A percentile compares a stretch with the other conserved stretches of the same genome.
phyloP scores from a whole-genome alignment of 2,888 invertebrate species.

The Netelia fuscicornis region DNA sequence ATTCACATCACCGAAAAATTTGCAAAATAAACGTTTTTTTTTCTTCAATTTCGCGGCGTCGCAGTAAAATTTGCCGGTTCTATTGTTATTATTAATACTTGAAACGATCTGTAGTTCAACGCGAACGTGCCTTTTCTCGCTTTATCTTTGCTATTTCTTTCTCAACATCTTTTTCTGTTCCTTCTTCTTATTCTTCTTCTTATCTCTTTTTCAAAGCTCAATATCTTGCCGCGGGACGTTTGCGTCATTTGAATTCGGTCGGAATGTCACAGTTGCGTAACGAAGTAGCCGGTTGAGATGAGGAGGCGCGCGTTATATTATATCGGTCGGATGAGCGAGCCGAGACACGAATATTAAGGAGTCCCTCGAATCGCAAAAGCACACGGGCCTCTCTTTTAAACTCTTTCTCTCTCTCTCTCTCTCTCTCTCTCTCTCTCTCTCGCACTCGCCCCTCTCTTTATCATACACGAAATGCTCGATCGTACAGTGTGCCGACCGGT shows the following conservation, averaged over 20 bases:
- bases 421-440: background rate
- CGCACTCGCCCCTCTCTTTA: background rate
- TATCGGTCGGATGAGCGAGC: constrained; percentile 24
- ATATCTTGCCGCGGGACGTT: constrained; percentile 24
- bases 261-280: constrained; percentile 49
- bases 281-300: constrained; percentile 1
- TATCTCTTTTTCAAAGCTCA: constrained; percentile 7
- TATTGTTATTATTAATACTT: too few relatives aligned
- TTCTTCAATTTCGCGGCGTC: too few relatives aligned
- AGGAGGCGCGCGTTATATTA: constrained; percentile 9
- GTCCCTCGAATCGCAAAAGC: constrained; percentile 37
- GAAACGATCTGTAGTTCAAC: too few relatives aligned
- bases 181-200: background rate
- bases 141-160: background rate
- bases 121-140: too few relatives aligned
- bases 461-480: constrained; percentile 40
- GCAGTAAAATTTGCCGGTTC: too few relatives aligned
- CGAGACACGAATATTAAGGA: constrained; percentile 44
- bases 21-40: too few relatives aligned
- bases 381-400: constrained; percentile 43
- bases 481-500: constrained; percentile 73
- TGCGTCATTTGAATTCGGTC: constrained; percentile 14
- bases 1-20: background rate
- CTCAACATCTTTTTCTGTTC: background rate
- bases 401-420: constrained; percentile 29